Evolutionary conservation across 2,113 vertebrate genomes (phyloP).

Genomic region (Xenopus laevis): DNA sequence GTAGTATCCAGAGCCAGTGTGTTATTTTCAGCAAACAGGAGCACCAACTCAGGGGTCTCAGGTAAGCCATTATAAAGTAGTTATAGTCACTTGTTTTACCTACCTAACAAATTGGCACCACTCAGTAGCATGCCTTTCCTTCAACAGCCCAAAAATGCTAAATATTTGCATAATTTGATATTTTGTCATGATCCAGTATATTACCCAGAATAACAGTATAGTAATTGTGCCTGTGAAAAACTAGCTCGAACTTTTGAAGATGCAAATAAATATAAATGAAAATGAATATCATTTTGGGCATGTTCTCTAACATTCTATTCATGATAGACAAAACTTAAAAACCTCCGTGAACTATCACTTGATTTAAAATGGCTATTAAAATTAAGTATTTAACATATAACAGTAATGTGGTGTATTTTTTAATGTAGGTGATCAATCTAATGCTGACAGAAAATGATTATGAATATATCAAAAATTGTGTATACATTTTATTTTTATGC

Average conservation of each 20-base stretch:
- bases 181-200: not conserved
- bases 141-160: too few relatives aligned
- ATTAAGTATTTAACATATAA: slow-evolving; percentile 6
- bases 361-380: slow-evolving; percentile 15
- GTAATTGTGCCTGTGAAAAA: too few relatives aligned
- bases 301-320: too few relatives aligned
- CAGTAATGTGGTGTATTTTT: slow-evolving; percentile 15
- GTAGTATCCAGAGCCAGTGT: too few relatives aligned
- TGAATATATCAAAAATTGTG: not conserved
- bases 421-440: slow-evolving; percentile 3
- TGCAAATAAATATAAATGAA: not conserved
- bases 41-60: not conserved
- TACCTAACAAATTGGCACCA: not conserved
- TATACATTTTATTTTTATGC: not conserved
- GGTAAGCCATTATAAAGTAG: not conserved
- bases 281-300: too few relatives aligned
- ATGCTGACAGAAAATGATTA: slow-evolving; percentile 29
- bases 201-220: too few relatives aligned
- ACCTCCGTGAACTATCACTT: not conserved
- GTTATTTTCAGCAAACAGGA: too few relatives aligned
- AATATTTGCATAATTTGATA: not conserved
- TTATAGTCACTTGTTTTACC: not conserved
- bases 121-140: not conserved
- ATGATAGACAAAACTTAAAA: not conserved
- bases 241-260: not conserved